Evolutionary conservation across 2,888 invertebrate species (phyloP).

Genomic region (Dicranocentrus wangi): DNA sequence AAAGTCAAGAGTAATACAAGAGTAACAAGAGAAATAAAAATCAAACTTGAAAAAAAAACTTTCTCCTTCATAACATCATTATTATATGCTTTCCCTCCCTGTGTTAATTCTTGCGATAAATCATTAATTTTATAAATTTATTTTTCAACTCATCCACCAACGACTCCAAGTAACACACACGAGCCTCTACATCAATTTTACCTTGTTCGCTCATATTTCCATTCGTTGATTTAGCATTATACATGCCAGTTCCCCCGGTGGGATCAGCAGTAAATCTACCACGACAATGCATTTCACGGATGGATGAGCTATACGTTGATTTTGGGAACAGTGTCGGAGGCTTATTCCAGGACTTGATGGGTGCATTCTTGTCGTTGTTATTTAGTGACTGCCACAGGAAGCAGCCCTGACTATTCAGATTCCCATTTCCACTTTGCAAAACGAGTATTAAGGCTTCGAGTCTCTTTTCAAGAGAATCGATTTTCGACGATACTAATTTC

Average conservation of each 20-base stretch:
- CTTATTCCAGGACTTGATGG: slow-evolving; percentile 3
- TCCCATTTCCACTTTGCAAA: too few species aligned
- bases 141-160: slow-evolving; percentile 26
- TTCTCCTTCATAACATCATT: too few species aligned
- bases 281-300: slow-evolving; percentile 24
- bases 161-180: slow-evolving; percentile 17
- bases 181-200: background rate
- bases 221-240: too few species aligned
- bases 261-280: too few species aligned
- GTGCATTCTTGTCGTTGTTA: background rate
- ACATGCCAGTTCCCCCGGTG: background rate
- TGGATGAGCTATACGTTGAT: slow-evolving; percentile 22
- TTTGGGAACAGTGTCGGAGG: slow-evolving; percentile 9
- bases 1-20: too few species aligned
- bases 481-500: too few species aligned
- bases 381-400: too few species aligned
- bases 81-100: background rate
- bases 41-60: too few species aligned
- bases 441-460: too few species aligned
- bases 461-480: too few species aligned
- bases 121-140: slow-evolving; percentile 23
- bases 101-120: background rate
- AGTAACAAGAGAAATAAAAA: too few species aligned
- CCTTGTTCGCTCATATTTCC: background rate
- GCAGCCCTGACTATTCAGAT: too few species aligned